These are phyloP conservation scores for Lepus townsendii DNA, from an alignment of 2,797 vertebrate genomes.

Conservation along the genomic window DNA sequence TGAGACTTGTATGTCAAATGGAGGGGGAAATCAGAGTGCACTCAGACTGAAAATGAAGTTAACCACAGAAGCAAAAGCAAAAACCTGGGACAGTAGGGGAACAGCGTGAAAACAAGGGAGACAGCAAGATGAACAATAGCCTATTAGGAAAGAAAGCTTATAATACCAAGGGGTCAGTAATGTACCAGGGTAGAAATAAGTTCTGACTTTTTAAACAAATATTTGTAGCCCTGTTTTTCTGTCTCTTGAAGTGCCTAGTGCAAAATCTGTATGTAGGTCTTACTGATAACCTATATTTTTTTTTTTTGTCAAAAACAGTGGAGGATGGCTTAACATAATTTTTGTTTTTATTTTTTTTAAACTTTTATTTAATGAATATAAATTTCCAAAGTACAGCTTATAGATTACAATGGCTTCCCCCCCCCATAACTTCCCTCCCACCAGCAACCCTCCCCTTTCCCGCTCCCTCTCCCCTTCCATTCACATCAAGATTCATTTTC, in stretches of 20 bases:
- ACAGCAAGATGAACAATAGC: background rate
- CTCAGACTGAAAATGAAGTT: background rate
- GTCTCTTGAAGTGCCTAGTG: background rate
- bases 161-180: background rate
- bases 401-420: too few relatives aligned
- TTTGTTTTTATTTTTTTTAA: background rate
- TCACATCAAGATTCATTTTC: too few relatives aligned
- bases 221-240: background rate
- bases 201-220: background rate
- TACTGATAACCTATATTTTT: background rate
- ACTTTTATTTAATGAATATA: too few relatives aligned
- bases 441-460: too few relatives aligned
- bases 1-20: background rate
- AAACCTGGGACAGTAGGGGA: background rate
- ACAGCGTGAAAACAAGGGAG: too few relatives aligned
- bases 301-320: background rate
- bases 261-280: background rate
- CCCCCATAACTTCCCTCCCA: too few relatives aligned
- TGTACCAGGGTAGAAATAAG: background rate
- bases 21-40: background rate
- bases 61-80: background rate
- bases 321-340: background rate
- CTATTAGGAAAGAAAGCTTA: background rate
- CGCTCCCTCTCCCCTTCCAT: too few relatives aligned
- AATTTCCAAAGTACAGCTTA: too few relatives aligned